Evolutionary conservation across 2,113 vertebrate species (phyloP), one percentile per base, ranked within the genome.

Genomic region (Eurypyga helias): DNA sequence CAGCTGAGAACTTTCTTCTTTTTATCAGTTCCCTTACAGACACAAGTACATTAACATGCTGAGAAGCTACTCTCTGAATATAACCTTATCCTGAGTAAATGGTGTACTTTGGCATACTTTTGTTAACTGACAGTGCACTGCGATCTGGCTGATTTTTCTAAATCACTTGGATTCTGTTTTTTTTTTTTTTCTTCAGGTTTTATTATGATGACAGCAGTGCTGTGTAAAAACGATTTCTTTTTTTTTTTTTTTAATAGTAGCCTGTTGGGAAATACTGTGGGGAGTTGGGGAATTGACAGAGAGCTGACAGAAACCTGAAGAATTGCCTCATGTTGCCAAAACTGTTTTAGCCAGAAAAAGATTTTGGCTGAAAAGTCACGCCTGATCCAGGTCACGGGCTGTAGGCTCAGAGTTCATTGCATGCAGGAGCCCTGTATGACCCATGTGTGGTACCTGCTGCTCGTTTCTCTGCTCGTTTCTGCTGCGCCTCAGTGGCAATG

Each of bases 401-500:
- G 38, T 49, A 82, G 1, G 61, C 20, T 76, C 58, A 51, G 52
- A 23, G 36, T 64, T 65, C 3, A 10, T 41, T 58, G 17, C 25
- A 1, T 23, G 48, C 13, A 24, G 14, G 54, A 83, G 31, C 60
- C 72, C 41, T 71, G 19, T 24, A 6, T 1, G 6, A 51, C 21
- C 67, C 29, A 14, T 0, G 15, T 36, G 48, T 57, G 28, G 76
- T 87, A 82, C 15, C 3, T 4, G 1, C 17, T 38, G 0, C 8
- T 57, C 0, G 0, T 87, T 72, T 60, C 38, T 45, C 61, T 48
- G 33, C 84, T 78, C 33, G 55, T 82, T 64, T 34, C 38, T 82
- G 46, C 18, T 38, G 1, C 0, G 0, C 71, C 49, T 57, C 72
- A 43, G 10, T n/a, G 55, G 18, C 55, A 25, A 6, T 3, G 15